Evolutionary conservation across 2,113 vertebrate species (phyloP).

Genomic region (Sardina pilchardus): DNA sequence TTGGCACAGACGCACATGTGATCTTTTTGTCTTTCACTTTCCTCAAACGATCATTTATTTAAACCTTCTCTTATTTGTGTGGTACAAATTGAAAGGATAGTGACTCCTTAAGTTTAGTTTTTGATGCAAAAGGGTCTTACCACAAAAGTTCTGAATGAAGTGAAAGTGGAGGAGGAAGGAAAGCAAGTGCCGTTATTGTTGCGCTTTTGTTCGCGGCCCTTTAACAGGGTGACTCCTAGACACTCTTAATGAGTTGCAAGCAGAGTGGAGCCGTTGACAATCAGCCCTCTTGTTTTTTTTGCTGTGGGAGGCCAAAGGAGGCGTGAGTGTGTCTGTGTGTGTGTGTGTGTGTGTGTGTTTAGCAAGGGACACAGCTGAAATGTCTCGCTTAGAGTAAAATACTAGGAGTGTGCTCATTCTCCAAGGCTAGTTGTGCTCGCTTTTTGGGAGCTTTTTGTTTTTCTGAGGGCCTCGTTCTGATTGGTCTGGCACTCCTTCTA

Average conservation of each 20-base stretch:
- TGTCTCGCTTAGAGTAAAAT: background rate
- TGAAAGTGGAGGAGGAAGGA: constrained; percentile 1
- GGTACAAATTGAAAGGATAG: no score
- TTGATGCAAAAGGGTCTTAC: background rate
- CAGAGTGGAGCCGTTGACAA: background rate
- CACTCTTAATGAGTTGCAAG: background rate
- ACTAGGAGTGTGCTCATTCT: background rate
- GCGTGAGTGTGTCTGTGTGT: background rate
- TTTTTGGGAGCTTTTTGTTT: background rate
- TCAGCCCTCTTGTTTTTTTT: background rate
- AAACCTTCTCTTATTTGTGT: no score
- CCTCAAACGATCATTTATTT: no score
- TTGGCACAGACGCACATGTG: no score
- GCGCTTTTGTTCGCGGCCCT: background rate
- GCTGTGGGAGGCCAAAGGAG: background rate
- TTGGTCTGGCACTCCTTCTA: background rate
- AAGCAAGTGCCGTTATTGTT: background rate
- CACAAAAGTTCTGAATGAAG: background rate
- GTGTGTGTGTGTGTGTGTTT: background rate
- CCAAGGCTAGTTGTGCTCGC: background rate
- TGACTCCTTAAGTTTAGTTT: background rate
- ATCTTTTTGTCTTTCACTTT: no score
- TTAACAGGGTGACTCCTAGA: background rate
- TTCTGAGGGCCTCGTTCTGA: background rate
- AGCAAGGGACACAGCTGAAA: background rate